Base-by-base conservation (phyloP, 2,888 invertebrate species). In the Brachylomia viminalis region DNA sequence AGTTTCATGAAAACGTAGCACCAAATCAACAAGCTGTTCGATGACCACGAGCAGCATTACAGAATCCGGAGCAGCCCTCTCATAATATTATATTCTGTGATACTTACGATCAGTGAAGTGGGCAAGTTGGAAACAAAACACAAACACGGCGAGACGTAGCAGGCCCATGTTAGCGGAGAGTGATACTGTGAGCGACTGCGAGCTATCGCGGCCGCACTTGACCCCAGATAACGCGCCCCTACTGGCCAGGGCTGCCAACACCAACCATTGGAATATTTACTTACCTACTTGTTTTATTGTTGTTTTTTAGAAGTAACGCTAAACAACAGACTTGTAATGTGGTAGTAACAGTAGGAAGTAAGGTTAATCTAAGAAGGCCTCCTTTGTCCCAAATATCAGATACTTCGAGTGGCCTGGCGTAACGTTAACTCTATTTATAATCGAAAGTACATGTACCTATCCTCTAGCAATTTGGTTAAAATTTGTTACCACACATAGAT, bases 61-160 rank as follows among this genome's bases (percentile, higher is more conserved):
- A 38, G 13, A 47, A 20, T 33, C 8, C 27, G 8, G 33, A 42
- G 17, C 49, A 33, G 3, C 27, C 20, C 33, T 17, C n/a, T 77
- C 42, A 30, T 27, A 27, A 27, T 59, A 61, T 38, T 27, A 20
- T 17, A n/a, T n/a, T n/a, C 49, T 49, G 33, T 30, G 45, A 49
- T 67, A 94, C 94, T 93, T 89, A 94, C 94, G 89, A 56, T 93
- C 92, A 13, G 91, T 84, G 65, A 91, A 88, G 23, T 85, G 84
- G 0, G 92, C 92, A 56, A 89, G 68, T 77, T 89, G 83, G 17
- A 92, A 81, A 73, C 89, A 91, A 64, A 88, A 84, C 78, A 91
- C 71, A 42, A 93, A 67, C 49, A 92, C 52, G 62, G 80, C 49
- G 69, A 82, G 27, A 38, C 52, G 58, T 30, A 80, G 42, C 13